These are phyloP conservation scores for Brevipalpus yothersi DNA, from an alignment of 1,140 invertebrate species.

Conservation along the genomic window DNA sequence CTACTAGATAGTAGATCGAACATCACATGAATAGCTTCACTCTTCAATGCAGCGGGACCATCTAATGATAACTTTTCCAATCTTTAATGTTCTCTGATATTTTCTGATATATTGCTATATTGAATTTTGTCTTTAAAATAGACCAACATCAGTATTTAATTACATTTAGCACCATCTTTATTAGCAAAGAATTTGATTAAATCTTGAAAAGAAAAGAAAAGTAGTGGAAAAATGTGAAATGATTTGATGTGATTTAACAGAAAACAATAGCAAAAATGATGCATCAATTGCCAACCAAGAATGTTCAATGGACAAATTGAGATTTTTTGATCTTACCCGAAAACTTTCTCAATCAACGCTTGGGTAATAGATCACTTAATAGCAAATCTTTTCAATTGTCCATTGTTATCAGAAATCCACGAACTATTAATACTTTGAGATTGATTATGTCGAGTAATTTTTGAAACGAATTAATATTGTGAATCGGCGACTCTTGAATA, in stretches of 20 bases:
- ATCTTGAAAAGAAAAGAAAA: not conserved
- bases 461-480: constrained; percentile 41
- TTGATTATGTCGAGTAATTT: constrained; percentile 49
- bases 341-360: constrained; percentile 3
- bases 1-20: constrained; percentile 51
- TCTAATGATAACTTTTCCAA: constrained; percentile 37
- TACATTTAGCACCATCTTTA: constrained; percentile 11
- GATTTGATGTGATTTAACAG: constrained; percentile 4
- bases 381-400: constrained; percentile 19
- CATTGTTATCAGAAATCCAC: constrained; percentile 39
- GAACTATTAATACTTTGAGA: constrained; percentile 52
- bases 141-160: constrained; percentile 27
- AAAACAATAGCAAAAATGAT: not conserved
- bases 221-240: constrained; percentile 4
- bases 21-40: constrained; percentile 46
- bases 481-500: constrained; percentile 58
- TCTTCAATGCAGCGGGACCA: constrained; percentile 47
- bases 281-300: not conserved
- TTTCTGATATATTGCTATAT: constrained; percentile 38
- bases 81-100: constrained; percentile 38
- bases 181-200: not conserved
- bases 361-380: constrained; percentile 3
- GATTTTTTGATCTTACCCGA: not conserved
- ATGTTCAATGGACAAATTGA: too few relatives aligned
- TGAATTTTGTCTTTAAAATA: constrained; percentile 64